These are phyloP conservation scores for human DNA, from an alignment of 2,113 vertebrate species.

Conservation along the genomic window DNA sequence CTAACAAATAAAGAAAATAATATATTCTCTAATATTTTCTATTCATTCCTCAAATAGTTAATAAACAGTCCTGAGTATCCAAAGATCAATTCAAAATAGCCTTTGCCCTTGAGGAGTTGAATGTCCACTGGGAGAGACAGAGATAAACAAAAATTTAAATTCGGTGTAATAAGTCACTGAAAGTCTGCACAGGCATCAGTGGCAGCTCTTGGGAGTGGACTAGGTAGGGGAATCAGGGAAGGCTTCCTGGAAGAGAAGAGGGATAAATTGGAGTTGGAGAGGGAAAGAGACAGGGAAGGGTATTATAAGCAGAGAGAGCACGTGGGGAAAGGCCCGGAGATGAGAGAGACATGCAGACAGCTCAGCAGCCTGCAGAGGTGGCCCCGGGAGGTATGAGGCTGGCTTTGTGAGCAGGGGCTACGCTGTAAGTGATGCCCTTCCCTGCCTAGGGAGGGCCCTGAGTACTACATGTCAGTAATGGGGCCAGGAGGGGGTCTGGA, in stretches of 20 bases:
- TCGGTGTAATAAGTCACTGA: not conserved
- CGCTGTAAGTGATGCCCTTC: too few relatives aligned
- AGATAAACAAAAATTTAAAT: not conserved
- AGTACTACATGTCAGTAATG: not conserved
- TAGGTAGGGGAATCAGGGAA: not conserved
- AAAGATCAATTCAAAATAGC: not conserved
- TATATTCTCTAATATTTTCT: too few relatives aligned
- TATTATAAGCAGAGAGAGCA: not conserved
- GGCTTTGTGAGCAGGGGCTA: not conserved
- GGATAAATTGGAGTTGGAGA: not conserved
- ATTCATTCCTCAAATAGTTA: not conserved
- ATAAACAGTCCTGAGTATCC: not conserved
- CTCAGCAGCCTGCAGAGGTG: not conserved
- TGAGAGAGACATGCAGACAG: not conserved
- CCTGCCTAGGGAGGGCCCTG: fast-evolving
- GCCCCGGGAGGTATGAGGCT: fast-evolving
- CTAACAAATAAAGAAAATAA: not conserved
- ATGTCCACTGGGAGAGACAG: not conserved
- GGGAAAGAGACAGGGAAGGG: not conserved
- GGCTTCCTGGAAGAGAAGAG: not conserved
- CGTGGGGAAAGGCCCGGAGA: fast-evolving
- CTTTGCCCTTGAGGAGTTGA: not conserved
- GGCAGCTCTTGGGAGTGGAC: not conserved
- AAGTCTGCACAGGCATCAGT: not conserved
- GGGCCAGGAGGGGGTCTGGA: not conserved